Base-by-base conservation (phyloP, 1,140 invertebrate genomes). In the Vanessa tameamea region DNA sequence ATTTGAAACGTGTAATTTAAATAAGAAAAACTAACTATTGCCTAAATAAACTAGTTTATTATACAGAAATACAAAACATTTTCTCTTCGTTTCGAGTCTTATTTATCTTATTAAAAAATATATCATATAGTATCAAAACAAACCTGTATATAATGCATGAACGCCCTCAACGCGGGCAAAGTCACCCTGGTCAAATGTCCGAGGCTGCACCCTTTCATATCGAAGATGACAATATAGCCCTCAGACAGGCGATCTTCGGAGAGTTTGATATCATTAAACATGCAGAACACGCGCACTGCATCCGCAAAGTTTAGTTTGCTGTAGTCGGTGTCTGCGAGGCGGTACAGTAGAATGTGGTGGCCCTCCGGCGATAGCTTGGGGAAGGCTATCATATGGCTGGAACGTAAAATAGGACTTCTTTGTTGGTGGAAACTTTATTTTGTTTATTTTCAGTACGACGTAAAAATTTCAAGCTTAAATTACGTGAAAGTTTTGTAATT, bases 81-180 rank as follows among this genome's bases (percentile, higher is more conserved):
- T 15, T 0, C 48, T 15, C 11, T 51, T 51, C 0, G 14, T 51
- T n/a, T 15, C n/a, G 14, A 4, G 3, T 51, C 7, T 15, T 0
- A 51, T n/a, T 1, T 15, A 2, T 31, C 4, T 15, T 51, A 14
- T 15, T 51, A 51, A 50, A 50, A 15, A 8, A 31, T 2, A 31
- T 2, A 31, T 12, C 5, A 15, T 15, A 50, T 50, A 50, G n/a
- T 50, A 50, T 59, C 14, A 73, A 47, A 75, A 74, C 61, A 64
- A 65, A 95, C 95, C 94, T 95, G 95, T 74, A 95, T 95, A 78
- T 95, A 95, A 70, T 93, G 80, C 94, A 95, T 94, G 76, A 95
- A 95, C 9, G 93, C 93, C 77, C 94, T 90, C 5, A 95, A 79
- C 2, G 94, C 93, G 5, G 94, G 94, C 65, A 95, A 75, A 23